Conservation (phyloP, 2,888 invertebrate genomes). For the Brenthis hecate region DNA sequence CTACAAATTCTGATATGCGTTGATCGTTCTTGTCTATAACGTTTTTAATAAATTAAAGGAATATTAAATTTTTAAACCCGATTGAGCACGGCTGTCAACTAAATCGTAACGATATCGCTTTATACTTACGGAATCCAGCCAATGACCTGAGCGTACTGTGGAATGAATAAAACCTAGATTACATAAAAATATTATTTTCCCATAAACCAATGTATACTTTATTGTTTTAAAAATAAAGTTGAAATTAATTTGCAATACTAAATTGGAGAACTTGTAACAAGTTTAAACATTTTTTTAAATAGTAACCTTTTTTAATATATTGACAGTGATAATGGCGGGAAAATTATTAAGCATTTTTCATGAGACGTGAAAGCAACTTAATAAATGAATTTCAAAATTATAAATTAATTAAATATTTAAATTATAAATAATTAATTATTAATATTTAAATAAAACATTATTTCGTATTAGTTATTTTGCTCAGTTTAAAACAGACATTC, state of each 20-base stretch:
- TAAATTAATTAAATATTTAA: too few species aligned
- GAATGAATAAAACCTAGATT: conserved; percentile 46
- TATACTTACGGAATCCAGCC: conserved; percentile 47
- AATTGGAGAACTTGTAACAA: too few species aligned
- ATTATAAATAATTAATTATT: too few species aligned
- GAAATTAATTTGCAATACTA: not conserved
- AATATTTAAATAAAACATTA: too few species aligned
- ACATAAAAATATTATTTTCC: conserved; percentile 43
- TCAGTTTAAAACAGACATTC: too few species aligned
- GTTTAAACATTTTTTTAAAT: too few species aligned
- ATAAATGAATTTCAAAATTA: not conserved
- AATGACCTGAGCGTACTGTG: conserved; percentile 47
- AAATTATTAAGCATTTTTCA: not conserved
- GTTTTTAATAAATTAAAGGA: conserved; percentile 38
- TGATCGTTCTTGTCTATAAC: conserved; percentile 16
- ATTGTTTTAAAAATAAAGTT: not conserved
- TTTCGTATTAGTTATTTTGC: too few species aligned
- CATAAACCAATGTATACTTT: conserved; percentile 1
- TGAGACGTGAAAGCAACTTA: not conserved
- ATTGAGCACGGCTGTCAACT: conserved; percentile 53
- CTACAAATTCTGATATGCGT: conserved; percentile 16
- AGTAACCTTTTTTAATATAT: too few species aligned
- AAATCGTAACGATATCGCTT: conserved; percentile 49
- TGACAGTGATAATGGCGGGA: conserved; percentile 8
- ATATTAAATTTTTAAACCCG: conserved; percentile 44